A percentile compares a stretch with the other conserved stretches of the same genome.
These are phyloP conservation scores for Arothron firmamentum DNA, from an alignment of 2,113 vertebrate genomes.

Conservation along the genomic window DNA sequence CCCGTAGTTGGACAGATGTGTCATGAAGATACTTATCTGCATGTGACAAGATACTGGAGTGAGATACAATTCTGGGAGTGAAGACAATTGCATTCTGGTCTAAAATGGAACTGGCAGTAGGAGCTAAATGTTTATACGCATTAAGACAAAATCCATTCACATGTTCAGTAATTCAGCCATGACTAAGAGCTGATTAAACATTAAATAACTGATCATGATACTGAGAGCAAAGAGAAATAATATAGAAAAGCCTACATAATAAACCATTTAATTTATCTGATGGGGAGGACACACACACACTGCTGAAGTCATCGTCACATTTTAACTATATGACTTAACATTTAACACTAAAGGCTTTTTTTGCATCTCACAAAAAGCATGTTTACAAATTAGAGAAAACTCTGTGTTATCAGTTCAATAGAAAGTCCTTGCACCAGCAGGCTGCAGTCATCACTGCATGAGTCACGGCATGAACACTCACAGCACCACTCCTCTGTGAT, in stretches of 20 bases:
- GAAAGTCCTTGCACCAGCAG: background rate
- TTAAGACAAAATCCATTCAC: too few species aligned
- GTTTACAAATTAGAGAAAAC: background rate
- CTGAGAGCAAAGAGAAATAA: background rate
- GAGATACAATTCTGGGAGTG: background rate
- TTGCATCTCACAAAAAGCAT: background rate
- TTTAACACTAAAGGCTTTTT: too few species aligned
- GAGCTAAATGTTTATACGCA: background rate
- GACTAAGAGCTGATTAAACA: too few species aligned
- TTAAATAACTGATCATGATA: too few species aligned
- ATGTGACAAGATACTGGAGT: background rate
- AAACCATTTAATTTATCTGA: background rate
- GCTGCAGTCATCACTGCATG: conserved; percentile 11
- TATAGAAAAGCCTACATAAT: background rate
- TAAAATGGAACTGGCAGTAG: too few species aligned
- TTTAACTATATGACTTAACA: too few species aligned
- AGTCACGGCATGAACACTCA: conserved; percentile 31
- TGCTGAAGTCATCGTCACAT: too few species aligned
- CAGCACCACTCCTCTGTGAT: conserved; percentile 22
- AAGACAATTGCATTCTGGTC: too few species aligned
- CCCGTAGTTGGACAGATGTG: conserved; percentile 95
- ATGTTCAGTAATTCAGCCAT: too few species aligned
- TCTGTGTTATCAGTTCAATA: background rate
- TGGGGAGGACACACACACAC: background rate
- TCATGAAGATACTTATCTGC: conserved; percentile 99